A percentile compares a stretch with the other conserved stretches of the same genome.
Conservation (phyloP, 2,888 invertebrate genomes). For the Auanema freiburgensis region DNA sequence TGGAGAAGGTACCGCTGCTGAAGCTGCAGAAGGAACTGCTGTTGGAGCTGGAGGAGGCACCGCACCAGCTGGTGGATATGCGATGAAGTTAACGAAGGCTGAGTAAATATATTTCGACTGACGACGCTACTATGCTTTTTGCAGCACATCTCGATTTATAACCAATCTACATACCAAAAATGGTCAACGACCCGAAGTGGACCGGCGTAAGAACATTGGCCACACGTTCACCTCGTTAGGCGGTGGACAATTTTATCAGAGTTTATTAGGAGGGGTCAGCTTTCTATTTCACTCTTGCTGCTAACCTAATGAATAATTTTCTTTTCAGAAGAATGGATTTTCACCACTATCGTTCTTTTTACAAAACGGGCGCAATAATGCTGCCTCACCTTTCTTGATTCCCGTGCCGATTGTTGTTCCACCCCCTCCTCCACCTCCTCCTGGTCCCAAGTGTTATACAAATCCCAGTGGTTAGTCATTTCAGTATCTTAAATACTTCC, state of each 20-base stretch:
- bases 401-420: constrained; percentile 52
- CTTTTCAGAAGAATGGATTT: constrained; percentile 22
- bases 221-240: constrained; percentile 36
- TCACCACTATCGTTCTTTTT: constrained; percentile 42
- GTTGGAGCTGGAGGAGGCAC: background rate
- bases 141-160: constrained; percentile 1
- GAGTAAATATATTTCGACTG: background rate
- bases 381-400: constrained; percentile 39
- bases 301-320: background rate
- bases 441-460: constrained; percentile 50
- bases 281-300: background rate
- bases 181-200: background rate
- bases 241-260: constrained; percentile 44
- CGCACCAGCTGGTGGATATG: background rate
- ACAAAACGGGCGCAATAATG: constrained; percentile 20
- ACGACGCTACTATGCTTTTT: background rate
- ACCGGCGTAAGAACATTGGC: constrained; percentile 13
- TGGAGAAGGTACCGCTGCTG: constrained; percentile 7
- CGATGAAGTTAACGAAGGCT: background rate
- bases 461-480: constrained; percentile 35
- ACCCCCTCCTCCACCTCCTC: constrained; percentile 52
- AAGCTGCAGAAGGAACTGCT: background rate
- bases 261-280: constrained; percentile 34
- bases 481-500: too few species aligned
- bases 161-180: background rate